Percentiles rank a stretch among this genome's conserved stretches.
phyloP scores from a whole-genome alignment of 1,140 invertebrate genomes.

The Delia radicum region DNA sequence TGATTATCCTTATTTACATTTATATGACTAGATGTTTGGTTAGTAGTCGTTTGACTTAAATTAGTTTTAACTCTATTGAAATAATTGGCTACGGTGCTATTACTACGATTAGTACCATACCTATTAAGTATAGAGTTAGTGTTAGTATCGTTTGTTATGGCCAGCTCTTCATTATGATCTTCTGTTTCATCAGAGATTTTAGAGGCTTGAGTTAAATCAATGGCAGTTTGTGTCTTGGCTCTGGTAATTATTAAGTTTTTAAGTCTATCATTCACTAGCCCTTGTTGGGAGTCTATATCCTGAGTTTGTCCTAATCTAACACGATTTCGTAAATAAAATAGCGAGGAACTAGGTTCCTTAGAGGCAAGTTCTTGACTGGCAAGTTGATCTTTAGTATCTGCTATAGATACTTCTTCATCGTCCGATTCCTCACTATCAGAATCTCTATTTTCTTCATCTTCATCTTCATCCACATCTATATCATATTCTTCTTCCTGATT shows the following conservation, averaged over 20 bases:
- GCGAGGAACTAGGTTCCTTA: not conserved
- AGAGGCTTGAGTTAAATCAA: not conserved
- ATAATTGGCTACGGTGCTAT: conserved; percentile 51
- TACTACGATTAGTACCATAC: conserved; percentile 40
- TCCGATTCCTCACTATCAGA: conserved; percentile 21
- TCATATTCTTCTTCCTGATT: not conserved
- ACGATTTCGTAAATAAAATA: not conserved
- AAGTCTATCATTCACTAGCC: not conserved
- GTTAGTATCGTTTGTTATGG: conserved; percentile 14
- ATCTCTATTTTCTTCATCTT: conserved; percentile 23
- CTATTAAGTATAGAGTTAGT: conserved; percentile 25
- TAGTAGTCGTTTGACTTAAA: conserved; percentile 27
- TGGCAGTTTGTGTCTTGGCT: not conserved
- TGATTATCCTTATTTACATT: not conserved
- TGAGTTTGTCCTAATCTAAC: not conserved
- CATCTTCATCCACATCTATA: conserved; percentile 17
- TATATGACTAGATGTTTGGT: conserved; percentile 12
- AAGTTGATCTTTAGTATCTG: not conserved
- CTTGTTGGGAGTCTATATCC: not conserved
- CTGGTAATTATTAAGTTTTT: conserved; percentile 1
- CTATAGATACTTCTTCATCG: conserved; percentile 13
- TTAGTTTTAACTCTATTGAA: conserved; percentile 39
- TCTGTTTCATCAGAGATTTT: not conserved
- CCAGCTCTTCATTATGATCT: not conserved
- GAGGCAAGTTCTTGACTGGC: not conserved